Base-by-base conservation (phyloP, 2,888 invertebrate species). In the Rambutsinella grinnellia region DNA sequence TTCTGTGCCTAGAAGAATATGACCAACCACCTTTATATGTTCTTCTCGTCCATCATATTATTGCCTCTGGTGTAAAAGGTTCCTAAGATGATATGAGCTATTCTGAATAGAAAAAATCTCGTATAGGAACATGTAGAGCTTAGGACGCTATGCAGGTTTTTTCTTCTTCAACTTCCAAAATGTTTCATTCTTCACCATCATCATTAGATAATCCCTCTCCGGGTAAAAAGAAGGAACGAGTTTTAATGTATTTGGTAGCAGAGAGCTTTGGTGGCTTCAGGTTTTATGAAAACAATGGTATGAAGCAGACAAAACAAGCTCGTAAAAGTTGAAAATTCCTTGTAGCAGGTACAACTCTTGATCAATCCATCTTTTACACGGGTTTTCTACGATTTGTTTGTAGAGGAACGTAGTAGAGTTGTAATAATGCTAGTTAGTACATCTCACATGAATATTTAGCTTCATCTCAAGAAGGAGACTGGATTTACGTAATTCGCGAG, bases 261-360 rank as follows among this genome's bases (percentile, higher is more conserved):
- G 27, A 5, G 57, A n/a, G n/a, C n/a, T n/a, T n/a, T n/a, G n/a
- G 26, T 21, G 27, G 28, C 54, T 15, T 26, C 46, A 15, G 66
- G 27, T 56, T 67, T 67, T 49, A 28, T 54, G 46, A 26, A 46
- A 56, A 23, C 46, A 23, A 46, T 15, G 46, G 36, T 23, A 36
- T 46, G 58, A 68, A 68, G 49, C 68, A 57, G 67, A 67, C 67
- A 19, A 58, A 60, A 19, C 68, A 49, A 58, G 51, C 58, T 36
- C 36, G 58, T 58, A 67, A 68, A 68, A 68, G 27, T 57, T 46
- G 21, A 65, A 67, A 68, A 68, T 68, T 58, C 58, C 57, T 68
- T 51, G 10, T 36, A 68, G 58, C 58, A 49, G 51, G 51, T 58
- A 68, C 68, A 58, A 68, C 54, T 54, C 56, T n/a, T n/a, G n/a